These are phyloP conservation scores for Hylaeus volcanicus DNA, from an alignment of 1,140 invertebrate genomes.

Conservation along the genomic window DNA sequence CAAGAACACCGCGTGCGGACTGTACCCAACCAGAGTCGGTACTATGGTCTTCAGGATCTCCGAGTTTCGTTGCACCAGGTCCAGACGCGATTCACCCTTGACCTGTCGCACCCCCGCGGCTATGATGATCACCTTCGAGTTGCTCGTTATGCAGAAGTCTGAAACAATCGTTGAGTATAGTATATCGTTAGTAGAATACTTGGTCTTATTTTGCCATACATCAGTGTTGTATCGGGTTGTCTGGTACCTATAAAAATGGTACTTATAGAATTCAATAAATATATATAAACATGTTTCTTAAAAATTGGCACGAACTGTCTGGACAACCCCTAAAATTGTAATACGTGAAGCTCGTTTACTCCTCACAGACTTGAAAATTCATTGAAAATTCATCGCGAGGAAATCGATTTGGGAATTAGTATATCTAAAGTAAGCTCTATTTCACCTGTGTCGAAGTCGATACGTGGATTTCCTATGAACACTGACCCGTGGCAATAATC, in stretches of 20 bases:
- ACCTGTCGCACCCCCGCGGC: constrained; percentile 82
- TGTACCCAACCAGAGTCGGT: constrained; percentile 81
- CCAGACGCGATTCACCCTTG: constrained; percentile 82
- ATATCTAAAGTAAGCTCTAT: neutral
- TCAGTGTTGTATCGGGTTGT: too few species aligned
- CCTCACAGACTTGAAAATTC: too few species aligned
- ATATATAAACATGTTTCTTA: too few species aligned
- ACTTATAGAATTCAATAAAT: too few species aligned
- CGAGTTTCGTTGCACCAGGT: constrained; percentile 82
- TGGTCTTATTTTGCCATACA: too few species aligned
- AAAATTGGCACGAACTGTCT: too few species aligned
- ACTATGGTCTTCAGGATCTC: constrained; percentile 84
- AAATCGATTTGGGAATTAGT: too few species aligned
- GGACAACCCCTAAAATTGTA: too few species aligned
- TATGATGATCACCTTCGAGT: constrained; percentile 83
- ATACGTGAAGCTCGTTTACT: too few species aligned
- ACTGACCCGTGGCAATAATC: constrained; percentile 81
- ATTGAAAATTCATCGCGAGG: too few species aligned
- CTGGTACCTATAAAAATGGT: too few species aligned
- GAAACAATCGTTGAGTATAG: neutral
- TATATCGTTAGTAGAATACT: too few species aligned
- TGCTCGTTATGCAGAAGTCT: constrained; percentile 82
- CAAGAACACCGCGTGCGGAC: constrained; percentile 83
- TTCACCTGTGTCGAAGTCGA: constrained; percentile 81
- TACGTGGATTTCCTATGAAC: constrained; percentile 80